Conservation (phyloP, 2,113 vertebrate genomes). For the Eolophus roseicapilla region DNA sequence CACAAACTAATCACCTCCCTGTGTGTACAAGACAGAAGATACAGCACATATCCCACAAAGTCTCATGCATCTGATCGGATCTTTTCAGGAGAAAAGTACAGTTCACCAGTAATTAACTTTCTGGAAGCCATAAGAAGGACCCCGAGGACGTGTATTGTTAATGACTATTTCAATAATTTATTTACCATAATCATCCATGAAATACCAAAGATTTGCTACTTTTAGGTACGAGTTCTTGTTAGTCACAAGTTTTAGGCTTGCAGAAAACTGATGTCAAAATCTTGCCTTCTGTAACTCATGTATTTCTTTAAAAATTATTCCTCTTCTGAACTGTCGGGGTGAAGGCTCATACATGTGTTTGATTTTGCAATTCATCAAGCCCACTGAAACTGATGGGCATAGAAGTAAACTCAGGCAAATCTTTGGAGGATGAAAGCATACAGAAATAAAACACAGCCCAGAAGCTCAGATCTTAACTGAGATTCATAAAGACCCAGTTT, state of each 20-base stretch:
- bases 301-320: neutral
- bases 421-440: neutral
- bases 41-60: neutral
- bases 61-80: neutral
- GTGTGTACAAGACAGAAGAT: fast-evolving
- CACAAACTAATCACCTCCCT: neutral
- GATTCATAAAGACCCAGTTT: neutral
- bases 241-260: neutral
- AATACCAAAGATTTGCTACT: neutral
- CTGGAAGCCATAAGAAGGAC: neutral
- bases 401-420: neutral
- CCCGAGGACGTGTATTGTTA: neutral
- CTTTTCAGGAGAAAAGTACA: neutral
- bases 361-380: neutral
- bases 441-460: neutral
- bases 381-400: neutral
- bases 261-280: neutral
- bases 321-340: neutral
- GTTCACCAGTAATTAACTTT: neutral
- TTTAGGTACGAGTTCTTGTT: neutral
- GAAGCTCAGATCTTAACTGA: neutral
- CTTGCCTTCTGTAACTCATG: neutral
- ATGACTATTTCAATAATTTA: neutral
- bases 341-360: neutral
- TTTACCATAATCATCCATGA: neutral